Evolutionary conservation across 2,113 vertebrate genomes (phyloP), one percentile per base, ranked within the genome.

Genomic region (Macrotis lagotis): DNA sequence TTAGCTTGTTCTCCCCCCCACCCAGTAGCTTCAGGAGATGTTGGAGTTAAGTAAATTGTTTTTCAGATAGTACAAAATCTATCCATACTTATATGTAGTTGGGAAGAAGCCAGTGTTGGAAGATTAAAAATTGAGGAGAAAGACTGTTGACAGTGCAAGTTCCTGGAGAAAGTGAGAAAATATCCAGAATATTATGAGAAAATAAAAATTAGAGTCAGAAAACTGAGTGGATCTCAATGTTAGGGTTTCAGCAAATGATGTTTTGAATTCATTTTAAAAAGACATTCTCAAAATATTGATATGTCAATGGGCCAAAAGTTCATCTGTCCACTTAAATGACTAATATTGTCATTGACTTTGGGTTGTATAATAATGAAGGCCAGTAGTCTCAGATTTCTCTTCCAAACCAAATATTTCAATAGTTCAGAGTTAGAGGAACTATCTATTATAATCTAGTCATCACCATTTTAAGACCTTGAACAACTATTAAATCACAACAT

Each of bases 381-480:
- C 37, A 83, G 14, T 44, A 83, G 16, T 16, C 16, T 1, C 66
- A 44, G 37, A 83, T 26, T 89, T 24, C 11, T 9, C 10, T 93
- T 93, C 37, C 47, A 92, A 96, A 90, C 25, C 88, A 91, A 96
- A 89, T 28, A 31, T 2, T 47, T 50, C 25, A 92, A 95, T 88
- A 94, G 91, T 90, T 95, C 53, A 93, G 25, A 89, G 52, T 12
- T 50, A 31, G 94, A 94, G 95, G 93, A 90, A 53, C 93, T 93
- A 5, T 47, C 94, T 51, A 51, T 2, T 24, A 90, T 2, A 16
- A 94, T 88, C 22, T 24, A 74, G 14, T 26, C 47, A 22, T 0
- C 66, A 88, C 44, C 0, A 19, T 94, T 52, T 95, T 96, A 96
- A 74, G 49, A 48, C 90, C 93, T 19, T 44, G 51, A 96, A 88